Conservation (phyloP, 2,113 vertebrate species). For the Chionodraco myersi region DNA sequence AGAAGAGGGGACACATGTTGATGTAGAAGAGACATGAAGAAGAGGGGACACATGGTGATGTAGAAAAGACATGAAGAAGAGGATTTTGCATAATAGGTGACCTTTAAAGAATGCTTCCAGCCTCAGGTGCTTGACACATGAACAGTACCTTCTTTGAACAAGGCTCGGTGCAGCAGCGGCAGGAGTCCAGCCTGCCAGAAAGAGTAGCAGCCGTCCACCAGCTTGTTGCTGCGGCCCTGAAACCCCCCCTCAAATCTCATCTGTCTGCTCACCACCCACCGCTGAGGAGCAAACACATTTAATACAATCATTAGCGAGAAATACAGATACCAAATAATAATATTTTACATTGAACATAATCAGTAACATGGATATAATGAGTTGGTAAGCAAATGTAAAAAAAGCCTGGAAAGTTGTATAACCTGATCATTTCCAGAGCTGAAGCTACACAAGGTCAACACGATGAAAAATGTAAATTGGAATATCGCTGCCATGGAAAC, state of each 20-base stretch:
- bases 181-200: slow-evolving; percentile 98
- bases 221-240: slow-evolving; percentile 97
- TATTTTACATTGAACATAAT: no score
- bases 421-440: not conserved
- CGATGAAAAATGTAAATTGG: not conserved
- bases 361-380: no score
- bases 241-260: slow-evolving; percentile 98
- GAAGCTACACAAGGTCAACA: not conserved
- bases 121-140: not conserved
- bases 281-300: slow-evolving; percentile 73
- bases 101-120: no score
- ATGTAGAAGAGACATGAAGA: no score
- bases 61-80: no score
- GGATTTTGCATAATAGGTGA: no score
- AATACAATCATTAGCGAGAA: not conserved
- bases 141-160: slow-evolving; percentile 88
- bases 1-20: no score
- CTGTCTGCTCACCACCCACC: slow-evolving; percentile 94
- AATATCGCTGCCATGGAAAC: slow-evolving; percentile 43
- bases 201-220: slow-evolving; percentile 98
- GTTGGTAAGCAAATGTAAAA: no score
- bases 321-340: no score
- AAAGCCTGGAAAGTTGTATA: no score
- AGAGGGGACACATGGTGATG: no score
- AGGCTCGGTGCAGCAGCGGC: slow-evolving; percentile 92